Conservation (phyloP, 64 coral and sea anemone species). For the Montipora cactus region DNA sequence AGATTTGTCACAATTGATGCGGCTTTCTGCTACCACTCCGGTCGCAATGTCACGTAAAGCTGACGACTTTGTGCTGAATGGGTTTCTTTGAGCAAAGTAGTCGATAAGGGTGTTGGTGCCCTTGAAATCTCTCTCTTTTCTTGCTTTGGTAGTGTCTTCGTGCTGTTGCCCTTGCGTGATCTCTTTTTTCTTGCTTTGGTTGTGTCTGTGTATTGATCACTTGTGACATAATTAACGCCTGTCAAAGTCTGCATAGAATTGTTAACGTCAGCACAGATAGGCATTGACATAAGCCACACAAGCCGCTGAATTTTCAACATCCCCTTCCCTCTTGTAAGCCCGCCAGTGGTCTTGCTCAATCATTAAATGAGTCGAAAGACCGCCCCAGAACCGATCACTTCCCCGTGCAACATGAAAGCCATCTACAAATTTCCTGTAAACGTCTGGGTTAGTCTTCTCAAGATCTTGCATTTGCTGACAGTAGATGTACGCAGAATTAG, state of each 20-base stretch:
- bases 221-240: conserved; percentile 23
- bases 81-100: conserved; percentile 17
- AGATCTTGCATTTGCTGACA: conserved; percentile 14
- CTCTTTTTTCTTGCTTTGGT: too few relatives aligned
- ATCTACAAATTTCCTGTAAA: too few relatives aligned
- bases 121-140: conserved; percentile 21
- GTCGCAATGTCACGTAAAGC: conserved; percentile 25
- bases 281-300: not conserved
- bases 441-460: not conserved
- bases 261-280: conserved; percentile 6
- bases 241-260: conserved; percentile 47
- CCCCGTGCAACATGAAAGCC: not conserved
- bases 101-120: not conserved
- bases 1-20: conserved; percentile 1
- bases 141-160: conserved; percentile 19
- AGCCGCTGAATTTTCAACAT: not conserved
- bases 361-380: conserved; percentile 10
- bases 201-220: not conserved
- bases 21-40: not conserved
- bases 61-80: conserved; percentile 16
- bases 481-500: too few relatives aligned
- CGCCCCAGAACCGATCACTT: conserved; percentile 8
- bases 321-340: conserved; percentile 5
- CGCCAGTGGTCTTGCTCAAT: conserved; percentile 41
- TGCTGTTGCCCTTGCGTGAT: too few relatives aligned